phyloP scores from a whole-genome alignment of 2,113 vertebrate species.

The Notothenia rossii region DNA sequence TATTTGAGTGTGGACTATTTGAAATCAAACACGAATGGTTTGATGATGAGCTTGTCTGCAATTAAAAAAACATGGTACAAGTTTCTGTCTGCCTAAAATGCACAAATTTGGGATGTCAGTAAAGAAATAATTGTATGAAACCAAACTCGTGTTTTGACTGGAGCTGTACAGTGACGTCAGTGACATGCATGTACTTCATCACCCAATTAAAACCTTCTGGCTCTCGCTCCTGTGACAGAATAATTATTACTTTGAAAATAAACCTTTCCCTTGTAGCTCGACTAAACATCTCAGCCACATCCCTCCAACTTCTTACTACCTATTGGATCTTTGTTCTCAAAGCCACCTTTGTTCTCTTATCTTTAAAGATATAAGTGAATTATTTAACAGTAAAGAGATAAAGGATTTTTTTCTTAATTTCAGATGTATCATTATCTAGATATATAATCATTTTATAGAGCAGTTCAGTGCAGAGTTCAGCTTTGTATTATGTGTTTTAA shows the following conservation, averaged over 20 bases:
- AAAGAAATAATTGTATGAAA: not conserved
- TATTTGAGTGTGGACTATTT: not conserved
- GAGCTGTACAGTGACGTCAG: not conserved
- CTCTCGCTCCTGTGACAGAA: slow-evolving; percentile 44
- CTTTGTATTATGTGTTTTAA: not conserved
- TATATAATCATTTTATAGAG: not conserved
- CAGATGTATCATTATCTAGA: slow-evolving; percentile 18
- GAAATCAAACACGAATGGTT: not conserved
- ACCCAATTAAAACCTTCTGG: slow-evolving; percentile 65
- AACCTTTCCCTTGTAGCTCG: slow-evolving; percentile 38
- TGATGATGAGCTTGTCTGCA: slow-evolving; percentile 1
- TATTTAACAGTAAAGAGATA: slow-evolving; percentile 20
- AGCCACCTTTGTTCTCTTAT: slow-evolving; percentile 3
- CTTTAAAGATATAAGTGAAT: not conserved
- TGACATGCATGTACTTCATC: slow-evolving; percentile 46
- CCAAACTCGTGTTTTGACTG: not conserved
- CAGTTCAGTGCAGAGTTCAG: not conserved
- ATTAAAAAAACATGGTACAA: not conserved
- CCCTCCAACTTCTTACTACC: slow-evolving; percentile 1
- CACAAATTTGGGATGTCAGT: not conserved
- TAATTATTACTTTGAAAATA: slow-evolving; percentile 71
- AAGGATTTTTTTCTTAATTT: slow-evolving; percentile 19
- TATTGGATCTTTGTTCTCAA: slow-evolving; percentile 11
- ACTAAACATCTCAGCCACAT: slow-evolving; percentile 21
- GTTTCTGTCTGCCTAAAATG: not conserved